Evolutionary conservation across 1,140 invertebrate genomes (phyloP).

Genomic region (Drosophila pseudoananassae): DNA sequence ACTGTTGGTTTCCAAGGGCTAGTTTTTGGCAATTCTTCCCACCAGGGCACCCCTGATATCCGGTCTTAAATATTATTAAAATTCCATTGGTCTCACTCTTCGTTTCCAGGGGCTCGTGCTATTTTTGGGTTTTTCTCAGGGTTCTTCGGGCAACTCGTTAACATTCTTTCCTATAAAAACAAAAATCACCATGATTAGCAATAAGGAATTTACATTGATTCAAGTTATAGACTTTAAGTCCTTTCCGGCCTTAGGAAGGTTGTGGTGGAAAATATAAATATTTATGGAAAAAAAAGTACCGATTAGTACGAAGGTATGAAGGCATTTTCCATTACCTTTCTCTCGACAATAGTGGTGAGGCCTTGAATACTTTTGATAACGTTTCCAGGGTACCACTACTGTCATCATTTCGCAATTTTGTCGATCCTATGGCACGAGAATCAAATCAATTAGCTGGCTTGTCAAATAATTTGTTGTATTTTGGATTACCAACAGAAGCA

Average conservation of each 20-base stretch:
- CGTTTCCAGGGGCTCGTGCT: slow-evolving; percentile 12
- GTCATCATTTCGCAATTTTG: slow-evolving; percentile 15
- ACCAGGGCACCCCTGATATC: neutral
- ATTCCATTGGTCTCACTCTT: neutral
- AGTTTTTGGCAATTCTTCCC: neutral
- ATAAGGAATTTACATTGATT: slow-evolving; percentile 17
- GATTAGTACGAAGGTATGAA: neutral
- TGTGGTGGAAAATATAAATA: neutral
- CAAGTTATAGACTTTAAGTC: neutral
- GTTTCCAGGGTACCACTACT: neutral
- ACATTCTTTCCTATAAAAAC: slow-evolving; percentile 10
- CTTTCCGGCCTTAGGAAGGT: neutral
- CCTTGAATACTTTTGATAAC: neutral
- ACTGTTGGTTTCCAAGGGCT: slow-evolving; percentile 14
- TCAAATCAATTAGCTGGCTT: slow-evolving; percentile 75
- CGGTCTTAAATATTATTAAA: neutral
- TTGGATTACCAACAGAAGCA: slow-evolving; percentile 67
- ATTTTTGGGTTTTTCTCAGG: neutral
- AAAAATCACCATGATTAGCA: slow-evolving; percentile 12
- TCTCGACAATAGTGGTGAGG: too few species aligned
- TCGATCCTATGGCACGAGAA: slow-evolving; percentile 57
- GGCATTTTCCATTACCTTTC: neutral
- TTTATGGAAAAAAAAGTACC: slow-evolving; percentile 4
- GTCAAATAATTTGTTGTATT: slow-evolving; percentile 74
- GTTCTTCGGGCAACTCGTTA: slow-evolving; percentile 1